Evolutionary conservation across 1,140 invertebrate species (phyloP).

Genomic region (Vanessa tameamea): DNA sequence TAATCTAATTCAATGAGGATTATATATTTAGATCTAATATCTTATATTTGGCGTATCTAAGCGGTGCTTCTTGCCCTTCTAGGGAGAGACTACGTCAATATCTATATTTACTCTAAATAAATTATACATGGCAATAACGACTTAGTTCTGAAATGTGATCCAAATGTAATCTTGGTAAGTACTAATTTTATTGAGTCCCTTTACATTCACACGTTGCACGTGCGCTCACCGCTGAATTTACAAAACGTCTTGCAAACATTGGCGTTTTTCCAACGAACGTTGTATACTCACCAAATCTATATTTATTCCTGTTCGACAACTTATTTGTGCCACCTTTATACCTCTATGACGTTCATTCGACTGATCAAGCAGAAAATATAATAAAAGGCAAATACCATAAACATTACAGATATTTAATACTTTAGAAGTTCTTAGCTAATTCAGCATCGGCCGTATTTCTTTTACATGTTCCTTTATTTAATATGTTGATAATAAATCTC

Average conservation of each 20-base stretch:
- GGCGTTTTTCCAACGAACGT: slow-evolving; percentile 50
- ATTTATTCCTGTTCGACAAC: slow-evolving; percentile 46
- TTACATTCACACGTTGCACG: neutral
- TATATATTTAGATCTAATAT: too few species aligned
- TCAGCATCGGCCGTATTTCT: too few species aligned
- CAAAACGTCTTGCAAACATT: slow-evolving; percentile 32
- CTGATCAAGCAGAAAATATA: neutral
- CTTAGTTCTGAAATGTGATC: neutral
- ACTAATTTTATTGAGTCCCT: slow-evolving; percentile 2
- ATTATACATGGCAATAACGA: neutral
- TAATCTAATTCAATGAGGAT: too few species aligned
- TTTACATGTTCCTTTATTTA: too few species aligned
- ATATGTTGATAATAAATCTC: too few species aligned
- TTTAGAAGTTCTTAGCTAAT: too few species aligned
- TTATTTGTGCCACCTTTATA: slow-evolving; percentile 40
- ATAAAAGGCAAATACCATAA: neutral
- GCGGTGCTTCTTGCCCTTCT: too few species aligned
- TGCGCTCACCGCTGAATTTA: neutral
- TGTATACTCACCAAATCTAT: slow-evolving; percentile 51
- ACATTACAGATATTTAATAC: too few species aligned
- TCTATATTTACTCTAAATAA: neutral
- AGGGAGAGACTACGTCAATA: too few species aligned
- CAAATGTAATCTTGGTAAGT: neutral
- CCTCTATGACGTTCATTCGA: slow-evolving; percentile 26
- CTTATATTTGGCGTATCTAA: too few species aligned